Percentiles rank a stretch among this genome's conserved stretches.
These are phyloP conservation scores for Chelonoidis abingdonii DNA, from an alignment of 2,113 vertebrate genomes.

Conservation along the genomic window DNA sequence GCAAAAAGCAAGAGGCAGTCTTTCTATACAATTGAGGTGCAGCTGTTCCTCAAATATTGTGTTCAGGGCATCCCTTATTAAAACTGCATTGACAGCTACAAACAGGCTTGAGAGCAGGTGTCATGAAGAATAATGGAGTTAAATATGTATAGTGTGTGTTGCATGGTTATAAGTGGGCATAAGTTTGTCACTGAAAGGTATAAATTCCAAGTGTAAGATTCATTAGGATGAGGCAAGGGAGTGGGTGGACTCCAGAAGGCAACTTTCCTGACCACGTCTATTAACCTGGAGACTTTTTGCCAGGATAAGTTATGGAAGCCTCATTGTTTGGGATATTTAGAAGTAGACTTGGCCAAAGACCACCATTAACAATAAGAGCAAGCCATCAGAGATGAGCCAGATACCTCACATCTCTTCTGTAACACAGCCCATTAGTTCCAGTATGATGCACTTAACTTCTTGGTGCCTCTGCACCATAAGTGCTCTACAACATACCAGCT, in stretches of 20 bases:
- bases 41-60: not conserved
- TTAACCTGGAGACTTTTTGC: too few relatives aligned
- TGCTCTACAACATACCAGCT: not conserved
- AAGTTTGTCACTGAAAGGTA: too few relatives aligned
- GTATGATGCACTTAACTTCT: not conserved
- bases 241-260: not conserved
- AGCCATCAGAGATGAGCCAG: not conserved
- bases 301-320: not conserved
- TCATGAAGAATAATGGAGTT: rapidly evolving
- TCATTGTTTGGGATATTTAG: not conserved
- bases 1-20: too few relatives aligned
- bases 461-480: rapidly evolving
- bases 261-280: too few relatives aligned
- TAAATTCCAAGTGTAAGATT: not conserved
- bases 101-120: not conserved
- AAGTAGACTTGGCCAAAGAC: not conserved
- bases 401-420: not conserved
- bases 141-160: not conserved
- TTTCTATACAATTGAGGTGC: too few relatives aligned
- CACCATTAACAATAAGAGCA: not conserved
- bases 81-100: not conserved
- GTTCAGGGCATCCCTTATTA: not conserved
- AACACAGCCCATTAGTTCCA: not conserved
- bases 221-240: not conserved
- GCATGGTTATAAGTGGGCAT: not conserved